Evolutionary conservation across 2,797 vertebrate species (phyloP).

Genomic region (Propithecus deckenii): DNA sequence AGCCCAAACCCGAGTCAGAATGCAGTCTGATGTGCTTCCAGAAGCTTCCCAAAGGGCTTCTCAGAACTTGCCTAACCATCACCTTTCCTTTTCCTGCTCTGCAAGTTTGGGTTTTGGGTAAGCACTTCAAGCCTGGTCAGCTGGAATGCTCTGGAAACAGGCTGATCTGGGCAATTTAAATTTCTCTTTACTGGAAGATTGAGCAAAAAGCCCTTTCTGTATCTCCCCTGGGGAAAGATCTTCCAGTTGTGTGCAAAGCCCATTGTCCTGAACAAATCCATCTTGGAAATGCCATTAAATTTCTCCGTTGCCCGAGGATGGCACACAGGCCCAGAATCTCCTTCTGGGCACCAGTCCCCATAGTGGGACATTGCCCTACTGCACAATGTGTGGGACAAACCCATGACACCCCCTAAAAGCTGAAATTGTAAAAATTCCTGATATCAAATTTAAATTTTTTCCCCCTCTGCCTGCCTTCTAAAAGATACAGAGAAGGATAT

Average conservation of each 20-base stretch:
- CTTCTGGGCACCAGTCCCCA: neutral
- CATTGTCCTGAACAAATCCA: neutral
- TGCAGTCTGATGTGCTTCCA: neutral
- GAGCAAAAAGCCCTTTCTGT: neutral
- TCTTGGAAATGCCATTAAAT: neutral
- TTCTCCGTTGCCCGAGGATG: neutral
- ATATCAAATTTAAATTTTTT: neutral
- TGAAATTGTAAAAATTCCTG: neutral
- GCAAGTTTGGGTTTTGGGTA: neutral
- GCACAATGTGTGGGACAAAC: neutral
- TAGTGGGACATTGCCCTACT: neutral
- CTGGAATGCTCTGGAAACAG: conserved; percentile 5
- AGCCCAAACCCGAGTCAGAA: neutral
- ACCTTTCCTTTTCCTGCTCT: neutral
- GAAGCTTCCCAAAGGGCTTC: neutral
- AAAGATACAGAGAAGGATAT: neutral
- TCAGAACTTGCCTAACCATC: neutral
- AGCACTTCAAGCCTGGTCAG: neutral
- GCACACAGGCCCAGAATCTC: rapidly evolving
- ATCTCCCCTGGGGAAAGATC: neutral
- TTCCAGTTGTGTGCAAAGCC: neutral
- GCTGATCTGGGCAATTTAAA: neutral
- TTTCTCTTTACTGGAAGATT: neutral
- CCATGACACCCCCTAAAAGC: neutral
- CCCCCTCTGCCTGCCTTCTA: neutral